Conservation (phyloP, 2,797 vertebrate species). For the Argya squamiceps region DNA sequence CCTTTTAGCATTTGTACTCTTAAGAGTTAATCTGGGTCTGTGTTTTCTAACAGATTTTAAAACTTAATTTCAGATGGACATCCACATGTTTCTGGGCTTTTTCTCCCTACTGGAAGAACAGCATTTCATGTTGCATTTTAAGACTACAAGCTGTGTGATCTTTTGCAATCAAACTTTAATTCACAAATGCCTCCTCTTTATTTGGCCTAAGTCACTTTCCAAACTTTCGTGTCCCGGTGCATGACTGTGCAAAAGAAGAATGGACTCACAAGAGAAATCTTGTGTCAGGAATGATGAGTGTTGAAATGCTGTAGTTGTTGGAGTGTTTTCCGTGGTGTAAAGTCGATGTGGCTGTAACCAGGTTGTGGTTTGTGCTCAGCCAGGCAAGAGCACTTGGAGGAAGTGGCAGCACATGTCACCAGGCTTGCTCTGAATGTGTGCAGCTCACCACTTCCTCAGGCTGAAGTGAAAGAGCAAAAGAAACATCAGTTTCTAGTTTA, state of each 20-base stretch:
- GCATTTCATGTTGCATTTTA: background rate
- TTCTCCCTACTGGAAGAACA: background rate
- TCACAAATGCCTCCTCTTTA: background rate
- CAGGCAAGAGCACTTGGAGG: background rate
- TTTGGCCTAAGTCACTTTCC: background rate
- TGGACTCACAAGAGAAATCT: background rate
- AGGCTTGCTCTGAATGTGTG: background rate
- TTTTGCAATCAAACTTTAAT: background rate
- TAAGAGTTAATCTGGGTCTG: background rate
- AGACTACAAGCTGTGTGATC: background rate
- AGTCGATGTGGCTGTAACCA: background rate
- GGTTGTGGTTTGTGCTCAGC: background rate
- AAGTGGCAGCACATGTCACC: conserved; percentile 50
- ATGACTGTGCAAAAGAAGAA: background rate
- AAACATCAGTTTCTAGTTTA: background rate
- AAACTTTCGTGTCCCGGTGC: background rate
- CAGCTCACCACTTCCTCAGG: conserved; percentile 63
- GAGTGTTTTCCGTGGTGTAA: background rate
- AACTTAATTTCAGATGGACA: background rate
- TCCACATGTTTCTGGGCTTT: background rate
- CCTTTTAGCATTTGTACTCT: background rate
- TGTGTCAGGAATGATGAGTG: background rate
- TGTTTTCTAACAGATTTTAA: background rate
- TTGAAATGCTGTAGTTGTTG: background rate
- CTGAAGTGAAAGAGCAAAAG: conserved; percentile 43